phyloP scores from a whole-genome alignment of 2,113 vertebrate species.

The Muscicapa adusta region DNA sequence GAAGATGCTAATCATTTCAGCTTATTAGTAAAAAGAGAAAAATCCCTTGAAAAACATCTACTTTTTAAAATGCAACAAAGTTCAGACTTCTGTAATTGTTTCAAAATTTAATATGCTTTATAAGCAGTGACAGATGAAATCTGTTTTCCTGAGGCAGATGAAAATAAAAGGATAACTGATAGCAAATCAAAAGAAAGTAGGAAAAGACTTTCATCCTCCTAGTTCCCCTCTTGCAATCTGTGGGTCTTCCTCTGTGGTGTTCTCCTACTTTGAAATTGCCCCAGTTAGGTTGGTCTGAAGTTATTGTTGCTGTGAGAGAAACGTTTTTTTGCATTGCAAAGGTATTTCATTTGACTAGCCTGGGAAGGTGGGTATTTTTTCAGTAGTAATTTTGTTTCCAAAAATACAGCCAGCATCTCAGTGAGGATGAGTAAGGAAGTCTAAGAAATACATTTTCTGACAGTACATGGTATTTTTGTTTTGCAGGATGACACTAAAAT shows the following conservation, averaged over 20 bases:
- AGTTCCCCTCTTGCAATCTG: not conserved
- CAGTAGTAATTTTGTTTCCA: not conserved
- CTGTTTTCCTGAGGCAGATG: not conserved
- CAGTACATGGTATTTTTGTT: not conserved
- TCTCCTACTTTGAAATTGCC: constrained; percentile 38
- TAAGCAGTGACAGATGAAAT: not conserved
- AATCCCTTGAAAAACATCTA: not conserved
- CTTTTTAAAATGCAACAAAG: not conserved
- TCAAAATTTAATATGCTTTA: not conserved
- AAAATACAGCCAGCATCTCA: not conserved
- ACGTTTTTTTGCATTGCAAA: not conserved
- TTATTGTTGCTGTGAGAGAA: not conserved
- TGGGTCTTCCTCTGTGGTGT: not conserved
- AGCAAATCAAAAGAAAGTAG: not conserved
- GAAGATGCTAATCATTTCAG: not conserved
- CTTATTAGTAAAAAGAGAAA: not conserved
- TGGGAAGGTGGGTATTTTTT: not conserved
- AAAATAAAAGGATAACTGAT: not conserved
- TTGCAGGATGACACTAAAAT: not conserved
- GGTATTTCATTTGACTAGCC: constrained; percentile 14
- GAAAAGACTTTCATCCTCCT: not conserved
- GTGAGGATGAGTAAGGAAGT: not conserved
- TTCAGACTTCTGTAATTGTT: not conserved
- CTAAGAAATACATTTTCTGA: not conserved
- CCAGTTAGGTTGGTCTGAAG: constrained; percentile 16